Conservation (phyloP, 2,113 vertebrate genomes). For the Hirundichthys speculiger region DNA sequence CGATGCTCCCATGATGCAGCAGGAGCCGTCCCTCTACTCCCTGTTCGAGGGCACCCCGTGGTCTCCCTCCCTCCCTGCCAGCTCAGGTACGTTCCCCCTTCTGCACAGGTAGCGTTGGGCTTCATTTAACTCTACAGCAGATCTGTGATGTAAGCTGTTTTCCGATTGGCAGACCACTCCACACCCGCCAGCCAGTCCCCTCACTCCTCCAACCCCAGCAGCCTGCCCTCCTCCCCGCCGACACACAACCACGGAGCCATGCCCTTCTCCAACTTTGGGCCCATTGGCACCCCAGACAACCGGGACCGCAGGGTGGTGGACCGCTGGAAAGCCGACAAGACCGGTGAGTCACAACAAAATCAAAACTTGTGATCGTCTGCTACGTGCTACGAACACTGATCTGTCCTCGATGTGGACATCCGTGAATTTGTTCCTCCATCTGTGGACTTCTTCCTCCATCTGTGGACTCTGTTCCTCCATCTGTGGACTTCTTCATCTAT, state of each 20-base stretch:
- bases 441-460: too few relatives aligned
- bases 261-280: constrained; percentile 96
- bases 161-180: constrained; percentile 89
- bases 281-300: constrained; percentile 95
- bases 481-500: too few relatives aligned
- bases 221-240: constrained; percentile 95
- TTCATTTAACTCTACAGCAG: fast-evolving
- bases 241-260: constrained; percentile 92
- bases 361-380: too few relatives aligned
- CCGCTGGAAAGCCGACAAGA: constrained; percentile 97
- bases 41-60: constrained; percentile 96
- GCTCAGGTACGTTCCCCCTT: constrained; percentile 87
- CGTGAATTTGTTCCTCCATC: too few relatives aligned
- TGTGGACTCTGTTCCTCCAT: too few relatives aligned
- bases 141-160: background rate
- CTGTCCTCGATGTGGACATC: too few relatives aligned
- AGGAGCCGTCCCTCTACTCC: constrained; percentile 96
- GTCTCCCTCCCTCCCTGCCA: constrained; percentile 97
- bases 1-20: constrained; percentile 86
- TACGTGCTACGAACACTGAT: too few relatives aligned
- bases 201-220: constrained; percentile 98
- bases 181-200: constrained; percentile 99
- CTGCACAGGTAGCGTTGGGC: fast-evolving
- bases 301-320: constrained; percentile 90
- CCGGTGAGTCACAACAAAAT: constrained; percentile 81